A percentile compares a stretch with the other conserved stretches of the same genome.
Conservation (phyloP, 2,113 vertebrate species). For the Connochaetes taurinus region DNA sequence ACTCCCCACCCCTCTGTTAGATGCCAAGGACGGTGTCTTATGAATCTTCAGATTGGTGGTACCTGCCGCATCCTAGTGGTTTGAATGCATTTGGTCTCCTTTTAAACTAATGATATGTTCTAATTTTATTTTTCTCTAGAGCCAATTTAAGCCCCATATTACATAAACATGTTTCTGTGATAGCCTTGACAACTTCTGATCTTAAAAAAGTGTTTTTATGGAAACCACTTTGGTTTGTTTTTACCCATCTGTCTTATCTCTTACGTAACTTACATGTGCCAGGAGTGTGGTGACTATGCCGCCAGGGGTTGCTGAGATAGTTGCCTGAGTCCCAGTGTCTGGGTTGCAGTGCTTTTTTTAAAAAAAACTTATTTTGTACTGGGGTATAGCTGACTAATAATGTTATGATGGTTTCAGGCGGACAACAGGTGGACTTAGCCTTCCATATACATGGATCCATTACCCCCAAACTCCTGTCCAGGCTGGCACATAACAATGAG, state of each 20-base stretch:
- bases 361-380: not conserved
- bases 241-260: not conserved
- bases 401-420: not conserved
- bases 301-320: not conserved
- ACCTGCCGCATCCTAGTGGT: not conserved
- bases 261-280: not conserved
- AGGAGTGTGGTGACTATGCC: not conserved
- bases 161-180: not conserved
- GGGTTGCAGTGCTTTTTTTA: not conserved
- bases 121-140: not conserved
- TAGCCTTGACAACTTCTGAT: not conserved
- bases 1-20: not conserved
- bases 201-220: not conserved
- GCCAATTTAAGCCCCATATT: not conserved
- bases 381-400: not conserved
- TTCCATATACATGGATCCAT: not conserved
- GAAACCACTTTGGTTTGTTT: not conserved
- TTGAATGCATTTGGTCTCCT: not conserved
- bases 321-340: not conserved
- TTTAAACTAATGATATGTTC: not conserved
- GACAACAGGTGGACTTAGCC: not conserved
- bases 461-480: not conserved
- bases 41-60: not conserved
- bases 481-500: not conserved
- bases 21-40: not conserved